Percentiles rank a stretch among this genome's conserved stretches.
These are phyloP conservation scores for Urocyon cinereoargenteus DNA, from an alignment of 2,797 vertebrate genomes.

Conservation along the genomic window DNA sequence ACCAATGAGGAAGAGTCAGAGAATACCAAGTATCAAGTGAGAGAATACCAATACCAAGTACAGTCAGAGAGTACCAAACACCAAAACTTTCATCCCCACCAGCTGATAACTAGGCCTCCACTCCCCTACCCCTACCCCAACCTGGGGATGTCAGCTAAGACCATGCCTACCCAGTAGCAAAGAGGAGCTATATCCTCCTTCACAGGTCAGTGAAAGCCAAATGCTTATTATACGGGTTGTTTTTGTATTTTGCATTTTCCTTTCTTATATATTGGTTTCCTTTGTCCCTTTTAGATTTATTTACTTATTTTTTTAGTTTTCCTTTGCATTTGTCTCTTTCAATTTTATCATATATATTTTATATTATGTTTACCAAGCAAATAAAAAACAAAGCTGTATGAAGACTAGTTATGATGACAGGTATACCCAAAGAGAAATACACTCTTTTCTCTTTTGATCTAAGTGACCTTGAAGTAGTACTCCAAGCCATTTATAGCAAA, in stretches of 20 bases:
- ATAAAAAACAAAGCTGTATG: neutral
- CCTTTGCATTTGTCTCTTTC: neutral
- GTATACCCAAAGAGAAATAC: neutral
- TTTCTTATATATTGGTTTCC: neutral
- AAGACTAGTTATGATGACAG: neutral
- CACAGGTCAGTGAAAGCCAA: neutral
- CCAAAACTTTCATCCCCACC: neutral
- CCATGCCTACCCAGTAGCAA: neutral
- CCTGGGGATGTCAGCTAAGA: neutral
- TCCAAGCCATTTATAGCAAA: slow-evolving; percentile 23
- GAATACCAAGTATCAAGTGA: neutral
- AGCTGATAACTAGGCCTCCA: neutral
- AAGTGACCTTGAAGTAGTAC: neutral
- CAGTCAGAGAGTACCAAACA: neutral
- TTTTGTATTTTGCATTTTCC: neutral
- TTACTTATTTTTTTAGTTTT: neutral
- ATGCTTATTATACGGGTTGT: neutral
- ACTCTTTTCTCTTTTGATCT: neutral
- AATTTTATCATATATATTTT: neutral
- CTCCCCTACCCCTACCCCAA: neutral
- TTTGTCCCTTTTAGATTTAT: neutral
- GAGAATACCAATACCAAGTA: neutral
- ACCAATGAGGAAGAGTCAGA: neutral
- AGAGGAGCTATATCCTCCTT: neutral
- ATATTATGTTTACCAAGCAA: neutral